phyloP scores from a whole-genome alignment of 2,888 invertebrate species.

The Toxonevra muliebris region DNA sequence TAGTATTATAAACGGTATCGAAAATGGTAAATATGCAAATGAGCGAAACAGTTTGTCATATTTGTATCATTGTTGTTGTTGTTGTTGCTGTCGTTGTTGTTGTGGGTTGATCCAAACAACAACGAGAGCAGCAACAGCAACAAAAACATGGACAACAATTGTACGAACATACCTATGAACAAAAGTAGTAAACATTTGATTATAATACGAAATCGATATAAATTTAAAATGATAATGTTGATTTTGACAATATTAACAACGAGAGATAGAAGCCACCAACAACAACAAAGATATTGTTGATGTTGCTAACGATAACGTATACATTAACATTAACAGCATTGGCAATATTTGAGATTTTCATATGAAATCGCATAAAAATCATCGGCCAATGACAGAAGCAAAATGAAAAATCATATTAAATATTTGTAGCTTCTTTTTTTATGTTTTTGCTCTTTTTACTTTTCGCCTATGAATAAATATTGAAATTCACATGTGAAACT shows the following conservation, averaged over 20 bases:
- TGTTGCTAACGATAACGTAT: too few species aligned
- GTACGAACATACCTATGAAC: neutral
- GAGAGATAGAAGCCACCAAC: too few species aligned
- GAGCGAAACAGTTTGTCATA: slow-evolving; percentile 8
- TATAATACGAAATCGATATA: slow-evolving; percentile 59
- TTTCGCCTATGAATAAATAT: too few species aligned
- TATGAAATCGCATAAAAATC: too few species aligned
- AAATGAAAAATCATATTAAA: too few species aligned
- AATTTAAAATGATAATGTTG: slow-evolving; percentile 48
- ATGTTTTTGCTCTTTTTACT: too few species aligned
- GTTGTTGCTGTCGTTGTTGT: slow-evolving; percentile 15
- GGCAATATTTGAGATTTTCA: too few species aligned
- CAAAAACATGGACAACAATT: neutral
- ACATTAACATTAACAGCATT: too few species aligned
- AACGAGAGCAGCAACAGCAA: neutral
- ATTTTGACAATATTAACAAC: neutral
- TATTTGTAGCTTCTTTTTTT: too few species aligned
- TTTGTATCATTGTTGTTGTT: slow-evolving; percentile 23
- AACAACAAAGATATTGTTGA: too few species aligned
- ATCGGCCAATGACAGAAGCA: too few species aligned
- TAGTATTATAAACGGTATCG: slow-evolving; percentile 52
- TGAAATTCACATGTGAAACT: too few species aligned
- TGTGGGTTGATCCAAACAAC: neutral
- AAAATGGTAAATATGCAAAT: slow-evolving; percentile 32
- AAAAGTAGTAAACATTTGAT: slow-evolving; percentile 56